Percentiles rank a stretch among this genome's conserved stretches.
Evolutionary conservation across 2,797 vertebrate genomes (phyloP).

Genomic region (Tangara arthus): DNA sequence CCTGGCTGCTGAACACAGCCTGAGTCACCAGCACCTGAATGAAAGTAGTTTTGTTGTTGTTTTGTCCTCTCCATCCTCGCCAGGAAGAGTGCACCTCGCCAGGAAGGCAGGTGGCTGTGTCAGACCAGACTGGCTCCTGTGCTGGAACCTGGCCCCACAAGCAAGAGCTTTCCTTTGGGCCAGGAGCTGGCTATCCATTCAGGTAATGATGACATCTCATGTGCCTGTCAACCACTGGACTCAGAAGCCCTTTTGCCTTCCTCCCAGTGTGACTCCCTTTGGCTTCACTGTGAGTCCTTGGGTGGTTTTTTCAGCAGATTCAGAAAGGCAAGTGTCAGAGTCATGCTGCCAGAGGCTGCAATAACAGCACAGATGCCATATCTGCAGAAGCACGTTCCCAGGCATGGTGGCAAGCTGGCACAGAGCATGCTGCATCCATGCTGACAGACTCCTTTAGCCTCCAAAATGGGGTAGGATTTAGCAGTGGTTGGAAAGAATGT

Average conservation of each 20-base stretch:
- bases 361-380: accelerated
- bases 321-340: neutral
- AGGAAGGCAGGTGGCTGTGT: neutral
- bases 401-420: neutral
- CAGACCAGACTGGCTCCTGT: neutral
- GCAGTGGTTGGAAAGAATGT: neutral
- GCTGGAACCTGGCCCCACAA: neutral
- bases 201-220: neutral
- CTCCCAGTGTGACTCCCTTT: neutral
- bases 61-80: conserved; percentile 3
- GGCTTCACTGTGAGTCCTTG: neutral
- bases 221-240: neutral
- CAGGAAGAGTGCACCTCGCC: neutral
- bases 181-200: neutral
- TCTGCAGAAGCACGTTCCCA: accelerated
- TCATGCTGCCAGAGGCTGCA: neutral
- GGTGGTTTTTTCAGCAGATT: neutral
- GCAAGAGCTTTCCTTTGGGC: neutral
- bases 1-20: neutral
- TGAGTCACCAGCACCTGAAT: conserved; percentile 64
- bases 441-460: neutral
- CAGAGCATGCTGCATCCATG: accelerated
- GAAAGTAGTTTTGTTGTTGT: conserved; percentile 72
- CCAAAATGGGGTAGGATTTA: neutral
- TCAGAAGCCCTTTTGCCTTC: neutral